These are phyloP conservation scores for Amphipyra berbera DNA, from an alignment of 2,888 invertebrate species.

Conservation along the genomic window DNA sequence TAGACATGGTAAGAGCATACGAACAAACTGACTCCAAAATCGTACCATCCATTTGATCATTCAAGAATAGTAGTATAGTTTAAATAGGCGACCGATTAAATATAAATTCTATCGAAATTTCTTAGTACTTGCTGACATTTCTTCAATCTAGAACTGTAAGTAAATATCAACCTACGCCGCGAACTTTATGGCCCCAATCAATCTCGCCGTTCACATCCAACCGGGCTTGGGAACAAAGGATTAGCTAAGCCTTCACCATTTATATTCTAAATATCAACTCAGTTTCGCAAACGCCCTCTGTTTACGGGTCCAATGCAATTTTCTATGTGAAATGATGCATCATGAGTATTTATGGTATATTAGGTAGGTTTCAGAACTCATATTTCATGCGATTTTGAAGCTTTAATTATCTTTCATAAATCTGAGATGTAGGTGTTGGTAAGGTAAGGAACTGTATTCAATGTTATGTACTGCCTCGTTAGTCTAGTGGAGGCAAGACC, in stretches of 20 bases:
- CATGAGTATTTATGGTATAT: conserved; percentile 7
- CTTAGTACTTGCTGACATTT: conserved; percentile 31
- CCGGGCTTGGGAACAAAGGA: conserved; percentile 68
- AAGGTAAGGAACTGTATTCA: no score
- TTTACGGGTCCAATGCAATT: conserved; percentile 48
- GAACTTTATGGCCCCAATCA: conserved; percentile 55
- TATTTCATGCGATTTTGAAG: conserved; percentile 5
- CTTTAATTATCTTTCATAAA: conserved; percentile 10
- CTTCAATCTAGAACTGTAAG: conserved; percentile 15
- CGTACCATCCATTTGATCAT: no score
- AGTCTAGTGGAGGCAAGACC: no score
- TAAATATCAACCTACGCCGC: conserved; percentile 35
- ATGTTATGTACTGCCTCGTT: no score
- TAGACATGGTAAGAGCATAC: no score
- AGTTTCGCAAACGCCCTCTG: conserved; percentile 50
- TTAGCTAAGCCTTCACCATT: conserved; percentile 66
- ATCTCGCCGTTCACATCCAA: conserved; percentile 47
- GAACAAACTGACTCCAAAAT: no score
- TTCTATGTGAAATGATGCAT: conserved; percentile 46
- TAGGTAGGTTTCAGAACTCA: conserved; percentile 7
- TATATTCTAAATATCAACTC: conserved; percentile 72
- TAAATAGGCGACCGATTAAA: no score
- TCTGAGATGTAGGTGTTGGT: conserved; percentile 3
- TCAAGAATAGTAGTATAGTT: no score
- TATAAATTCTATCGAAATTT: no score